phyloP scores from a whole-genome alignment of 2,888 invertebrate species.

The Pecten maximus region DNA sequence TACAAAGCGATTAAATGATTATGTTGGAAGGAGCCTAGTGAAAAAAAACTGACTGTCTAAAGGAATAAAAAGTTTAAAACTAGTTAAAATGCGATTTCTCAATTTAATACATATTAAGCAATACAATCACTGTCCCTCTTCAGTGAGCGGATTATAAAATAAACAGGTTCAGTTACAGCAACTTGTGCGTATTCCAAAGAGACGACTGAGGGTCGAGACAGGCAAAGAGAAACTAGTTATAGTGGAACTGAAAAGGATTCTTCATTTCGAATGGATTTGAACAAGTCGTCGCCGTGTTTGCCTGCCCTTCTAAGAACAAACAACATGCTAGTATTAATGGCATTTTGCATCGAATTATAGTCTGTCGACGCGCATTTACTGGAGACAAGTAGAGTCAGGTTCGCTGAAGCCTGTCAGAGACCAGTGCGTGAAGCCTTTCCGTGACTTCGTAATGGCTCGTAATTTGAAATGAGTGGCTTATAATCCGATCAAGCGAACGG shows the following conservation, averaged over 20 bases:
- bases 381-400: neutral
- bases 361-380: neutral
- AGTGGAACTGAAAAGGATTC: constrained; percentile 14
- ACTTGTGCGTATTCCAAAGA: neutral
- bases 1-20: too few species aligned
- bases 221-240: constrained; percentile 15
- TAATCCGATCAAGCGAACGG: constrained; percentile 36
- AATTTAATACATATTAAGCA: neutral
- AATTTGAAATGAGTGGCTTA: constrained; percentile 38
- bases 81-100: neutral
- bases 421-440: constrained; percentile 36
- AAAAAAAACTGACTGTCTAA: too few species aligned
- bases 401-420: neutral
- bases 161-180: neutral
- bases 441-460: constrained; percentile 39
- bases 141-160: neutral
- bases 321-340: constrained; percentile 30
- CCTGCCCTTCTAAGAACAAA: constrained; percentile 13
- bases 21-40: too few species aligned
- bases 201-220: neutral
- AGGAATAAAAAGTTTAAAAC: neutral
- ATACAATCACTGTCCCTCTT: neutral
- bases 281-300: constrained; percentile 25
- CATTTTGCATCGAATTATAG: constrained; percentile 30
- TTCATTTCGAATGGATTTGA: constrained; percentile 30